phyloP scores from a whole-genome alignment of 1,140 invertebrate genomes.

The Ceratoteleas bidentatus region DNA sequence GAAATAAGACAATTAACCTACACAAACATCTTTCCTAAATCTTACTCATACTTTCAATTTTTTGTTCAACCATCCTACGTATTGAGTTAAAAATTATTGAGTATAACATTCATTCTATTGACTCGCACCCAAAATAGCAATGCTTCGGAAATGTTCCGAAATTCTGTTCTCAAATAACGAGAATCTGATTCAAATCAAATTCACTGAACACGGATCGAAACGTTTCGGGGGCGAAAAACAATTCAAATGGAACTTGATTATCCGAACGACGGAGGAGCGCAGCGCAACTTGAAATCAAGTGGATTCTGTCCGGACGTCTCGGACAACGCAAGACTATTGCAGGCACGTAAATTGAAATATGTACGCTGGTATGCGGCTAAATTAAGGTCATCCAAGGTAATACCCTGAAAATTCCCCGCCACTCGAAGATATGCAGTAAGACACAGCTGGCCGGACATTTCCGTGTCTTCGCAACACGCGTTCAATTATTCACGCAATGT shows the following conservation, averaged over 20 bases:
- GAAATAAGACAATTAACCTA: no score
- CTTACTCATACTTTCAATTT: no score
- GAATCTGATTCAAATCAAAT: no score
- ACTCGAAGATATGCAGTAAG: constrained; percentile 44
- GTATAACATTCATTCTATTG: no score
- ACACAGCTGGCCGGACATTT: constrained; percentile 33
- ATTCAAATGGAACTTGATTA: not conserved
- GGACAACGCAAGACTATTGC: constrained; percentile 43
- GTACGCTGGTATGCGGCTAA: constrained; percentile 43
- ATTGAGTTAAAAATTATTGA: no score
- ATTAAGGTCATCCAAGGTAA: constrained; percentile 51
- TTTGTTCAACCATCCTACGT: no score
- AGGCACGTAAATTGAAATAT: constrained; percentile 58
- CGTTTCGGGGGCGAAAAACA: no score
- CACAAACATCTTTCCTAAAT: no score
- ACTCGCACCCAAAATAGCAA: no score
- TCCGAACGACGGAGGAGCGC: constrained; percentile 21
- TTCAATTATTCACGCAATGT: constrained; percentile 5
- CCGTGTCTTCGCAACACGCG: constrained; percentile 17
- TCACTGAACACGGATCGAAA: no score
- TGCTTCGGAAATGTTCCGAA: no score
- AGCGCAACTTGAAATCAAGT: constrained; percentile 25
- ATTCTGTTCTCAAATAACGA: no score
- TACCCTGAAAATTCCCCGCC: constrained; percentile 44
- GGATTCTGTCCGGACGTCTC: constrained; percentile 20